Evolutionary conservation across 2,113 vertebrate species (phyloP), one percentile per base, ranked within the genome.

Genomic region (Gila orcuttii): DNA sequence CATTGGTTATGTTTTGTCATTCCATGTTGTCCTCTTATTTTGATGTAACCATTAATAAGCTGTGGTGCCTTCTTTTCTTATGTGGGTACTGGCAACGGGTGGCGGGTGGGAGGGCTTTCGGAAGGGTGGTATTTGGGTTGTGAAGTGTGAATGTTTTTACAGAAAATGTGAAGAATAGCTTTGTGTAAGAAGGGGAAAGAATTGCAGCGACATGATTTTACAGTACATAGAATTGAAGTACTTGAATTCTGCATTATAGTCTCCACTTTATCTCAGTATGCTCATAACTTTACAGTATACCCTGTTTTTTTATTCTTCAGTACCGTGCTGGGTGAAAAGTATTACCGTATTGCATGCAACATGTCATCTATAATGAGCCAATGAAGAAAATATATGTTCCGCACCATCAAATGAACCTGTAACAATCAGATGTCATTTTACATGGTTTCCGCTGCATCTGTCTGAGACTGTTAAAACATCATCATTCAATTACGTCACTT

Each of bases 21-120:
- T 75, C 75, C 19, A 75, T 64, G 68, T 82, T 23, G 84, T 87
- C 84, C 66, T 85, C 74, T 93, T 88, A 25, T 92, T 93, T 93
- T 90, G 87, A 92, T 86, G 87, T 88, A 89, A 89, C 87, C 87
- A 87, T 93, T 86, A 94, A 94, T 93, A 95, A 94, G 94, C 93
- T 95, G 94, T 94, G 94, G 95, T 95, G 95, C 95, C 94, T 95
- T 95, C 92, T 94, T 95, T 94, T 95, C 92, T 91, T 95, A 92
- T 94, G 91, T 94, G 90, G 92, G 91, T 68, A 52, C 87, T 90
- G 3, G 47, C 74, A 50, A 76, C 15, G 90, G 19, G 93, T 91
- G 84, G 59, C 80, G 89, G 71, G 45, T 21, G 84, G 87, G 76
- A 2, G 74, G 78, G 81, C 66, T 71, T 74, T 64, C 42, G 76